Evolutionary conservation across 2,888 invertebrate genomes (phyloP).

Genomic region (Tricholauxania praeusta): DNA sequence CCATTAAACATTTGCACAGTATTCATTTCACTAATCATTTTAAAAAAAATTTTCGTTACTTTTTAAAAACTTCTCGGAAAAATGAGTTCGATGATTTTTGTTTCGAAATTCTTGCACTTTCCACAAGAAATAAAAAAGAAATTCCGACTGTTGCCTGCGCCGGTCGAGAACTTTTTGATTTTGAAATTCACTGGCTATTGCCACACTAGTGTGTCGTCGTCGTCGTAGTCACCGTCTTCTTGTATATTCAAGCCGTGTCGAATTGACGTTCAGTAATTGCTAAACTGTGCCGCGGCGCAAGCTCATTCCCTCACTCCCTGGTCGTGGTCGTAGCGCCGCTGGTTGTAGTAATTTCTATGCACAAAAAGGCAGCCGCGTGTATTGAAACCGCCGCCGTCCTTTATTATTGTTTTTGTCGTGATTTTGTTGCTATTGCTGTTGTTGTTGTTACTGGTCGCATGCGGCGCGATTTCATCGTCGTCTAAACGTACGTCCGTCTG

Average conservation of each 20-base stretch:
- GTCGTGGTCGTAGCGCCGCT: background rate
- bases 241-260: background rate
- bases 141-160: constrained; percentile 64
- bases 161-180: constrained; percentile 66
- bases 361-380: too few relatives aligned
- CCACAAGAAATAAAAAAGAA: constrained; percentile 9
- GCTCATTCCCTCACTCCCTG: background rate
- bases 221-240: background rate
- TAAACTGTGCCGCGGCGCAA: background rate
- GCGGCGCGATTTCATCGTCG: constrained; percentile 32
- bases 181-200: constrained; percentile 38
- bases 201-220: constrained; percentile 1
- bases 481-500: background rate
- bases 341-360: background rate
- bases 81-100: too few relatives aligned
- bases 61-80: too few relatives aligned
- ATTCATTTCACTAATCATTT: too few relatives aligned
- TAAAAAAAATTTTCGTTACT: too few relatives aligned
- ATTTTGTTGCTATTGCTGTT: background rate
- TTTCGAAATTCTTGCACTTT: too few relatives aligned
- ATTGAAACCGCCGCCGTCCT: background rate
- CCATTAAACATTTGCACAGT: too few relatives aligned
- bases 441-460: constrained; percentile 25
- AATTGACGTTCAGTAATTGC: too few relatives aligned
- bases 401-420: background rate